Evolutionary conservation across 2,797 vertebrate genomes (phyloP), one percentile per base, ranked within the genome.

Genomic region (Myotis findleyi): DNA sequence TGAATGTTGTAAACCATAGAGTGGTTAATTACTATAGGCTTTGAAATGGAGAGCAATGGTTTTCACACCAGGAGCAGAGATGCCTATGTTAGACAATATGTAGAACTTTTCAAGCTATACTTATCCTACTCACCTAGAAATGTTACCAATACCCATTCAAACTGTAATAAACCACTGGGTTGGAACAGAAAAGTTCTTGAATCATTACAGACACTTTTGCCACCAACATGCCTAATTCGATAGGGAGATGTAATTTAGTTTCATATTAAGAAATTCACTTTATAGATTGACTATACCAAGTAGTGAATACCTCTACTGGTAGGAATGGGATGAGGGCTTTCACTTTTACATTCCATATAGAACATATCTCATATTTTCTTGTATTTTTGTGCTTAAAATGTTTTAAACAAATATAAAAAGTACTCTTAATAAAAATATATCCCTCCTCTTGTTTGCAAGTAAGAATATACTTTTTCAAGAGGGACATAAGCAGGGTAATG

Each of bases 141-240:
- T 49, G 30, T 25, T 3, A 2, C 21, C 49, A 76, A 49, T 3
- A 77, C 13, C 21, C n/a, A 51, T 49, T 79, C 36, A 87, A 79
- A 55, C 30, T 27, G 1, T 71, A 66, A 88, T 44, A 73, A 88
- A 90, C 21, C 47, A 66, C 62, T 91, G 25, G 27, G 27, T 44
- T 94, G 12, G 30, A 85, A 93, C 7, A 93, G 38, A 77, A 91
- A 88, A 89, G 47, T 18, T 2, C 30, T 76, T 82, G 41, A 77
- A 82, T 38, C 10, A 59, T 41, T 49, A 75, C 7, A 57, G 18
- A 41, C 4, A 53, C 2, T 30, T 95, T 81, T 47, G 9, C 33
- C 7, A 38, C 30, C 20, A 5, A 83, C 38, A 5, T 38, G 38
- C 18, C 18, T 82, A 68, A 82, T 72, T 64, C 30, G 11, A 62